phyloP scores from a whole-genome alignment of 2,888 invertebrate species.

The Nebria salina region DNA sequence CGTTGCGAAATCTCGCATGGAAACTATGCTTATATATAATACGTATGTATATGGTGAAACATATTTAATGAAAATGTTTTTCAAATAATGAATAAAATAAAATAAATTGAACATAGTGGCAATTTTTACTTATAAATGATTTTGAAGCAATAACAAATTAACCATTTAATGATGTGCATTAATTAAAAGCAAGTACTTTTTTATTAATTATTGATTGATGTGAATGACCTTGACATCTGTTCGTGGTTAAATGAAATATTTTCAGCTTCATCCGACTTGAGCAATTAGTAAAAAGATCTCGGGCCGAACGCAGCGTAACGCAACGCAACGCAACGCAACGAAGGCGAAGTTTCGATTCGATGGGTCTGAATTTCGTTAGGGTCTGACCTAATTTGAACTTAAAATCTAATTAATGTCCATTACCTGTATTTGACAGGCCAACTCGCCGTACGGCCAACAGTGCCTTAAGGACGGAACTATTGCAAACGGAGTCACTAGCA shows the following conservation, averaged over 20 bases:
- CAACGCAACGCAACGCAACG: background rate
- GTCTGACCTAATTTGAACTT: constrained; percentile 3
- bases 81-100: too few relatives aligned
- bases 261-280: background rate
- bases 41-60: too few relatives aligned
- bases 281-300: background rate
- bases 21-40: too few relatives aligned
- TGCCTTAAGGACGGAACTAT: constrained; percentile 84
- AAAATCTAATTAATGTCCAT: constrained; percentile 49
- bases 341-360: background rate
- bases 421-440: constrained; percentile 92
- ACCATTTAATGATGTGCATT: too few relatives aligned
- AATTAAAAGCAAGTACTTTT: too few relatives aligned
- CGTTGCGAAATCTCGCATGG: too few relatives aligned
- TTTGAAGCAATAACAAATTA: too few relatives aligned
- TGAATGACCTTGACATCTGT: background rate
- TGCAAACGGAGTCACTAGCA: constrained; percentile 87
- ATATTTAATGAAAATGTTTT: too few relatives aligned
- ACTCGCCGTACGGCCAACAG: constrained; percentile 92
- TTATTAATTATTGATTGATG: too few relatives aligned
- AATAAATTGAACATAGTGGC: too few relatives aligned
- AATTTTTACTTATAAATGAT: too few relatives aligned
- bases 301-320: background rate
- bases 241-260: background rate
- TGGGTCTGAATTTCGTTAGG: too few relatives aligned